A percentile compares a stretch with the other conserved stretches of the same genome.
Evolutionary conservation across 2,113 vertebrate species (phyloP).

Genomic region (Asarcornis scutulata): DNA sequence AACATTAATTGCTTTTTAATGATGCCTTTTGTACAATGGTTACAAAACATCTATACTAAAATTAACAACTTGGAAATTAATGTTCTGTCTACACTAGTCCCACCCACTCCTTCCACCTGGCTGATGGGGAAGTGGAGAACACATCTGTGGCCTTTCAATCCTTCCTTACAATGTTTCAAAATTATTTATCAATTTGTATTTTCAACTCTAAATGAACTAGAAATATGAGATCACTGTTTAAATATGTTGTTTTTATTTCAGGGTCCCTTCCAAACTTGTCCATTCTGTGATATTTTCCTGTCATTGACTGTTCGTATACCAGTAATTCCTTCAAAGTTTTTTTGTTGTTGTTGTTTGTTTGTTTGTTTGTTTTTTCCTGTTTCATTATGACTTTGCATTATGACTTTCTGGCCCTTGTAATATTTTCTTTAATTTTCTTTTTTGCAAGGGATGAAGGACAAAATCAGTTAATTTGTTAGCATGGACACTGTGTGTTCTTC

Average conservation of each 20-base stretch:
- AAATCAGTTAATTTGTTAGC: neutral
- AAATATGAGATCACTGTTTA: neutral
- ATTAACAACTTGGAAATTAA: conserved; percentile 29
- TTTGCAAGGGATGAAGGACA: neutral
- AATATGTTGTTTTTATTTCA: neutral
- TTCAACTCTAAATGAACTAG: neutral
- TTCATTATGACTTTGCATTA: neutral
- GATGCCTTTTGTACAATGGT: neutral
- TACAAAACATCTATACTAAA: conserved; percentile 22
- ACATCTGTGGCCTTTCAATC: neutral
- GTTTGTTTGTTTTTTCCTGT: neutral
- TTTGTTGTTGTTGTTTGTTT: too few species aligned
- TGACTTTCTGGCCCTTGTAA: neutral
- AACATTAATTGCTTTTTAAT: conserved; percentile 39
- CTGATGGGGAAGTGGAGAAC: neutral
- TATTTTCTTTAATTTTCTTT: neutral
- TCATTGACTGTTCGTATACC: neutral
- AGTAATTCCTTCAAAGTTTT: neutral
- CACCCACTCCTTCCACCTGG: neutral
- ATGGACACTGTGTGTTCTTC: neutral
- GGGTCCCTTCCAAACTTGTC: neutral
- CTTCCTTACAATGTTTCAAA: neutral
- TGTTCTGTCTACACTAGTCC: neutral
- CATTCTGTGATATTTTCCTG: neutral
- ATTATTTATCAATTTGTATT: neutral